These are phyloP conservation scores for Charanyca ferruginea DNA, from an alignment of 2,888 invertebrate species.

Conservation along the genomic window DNA sequence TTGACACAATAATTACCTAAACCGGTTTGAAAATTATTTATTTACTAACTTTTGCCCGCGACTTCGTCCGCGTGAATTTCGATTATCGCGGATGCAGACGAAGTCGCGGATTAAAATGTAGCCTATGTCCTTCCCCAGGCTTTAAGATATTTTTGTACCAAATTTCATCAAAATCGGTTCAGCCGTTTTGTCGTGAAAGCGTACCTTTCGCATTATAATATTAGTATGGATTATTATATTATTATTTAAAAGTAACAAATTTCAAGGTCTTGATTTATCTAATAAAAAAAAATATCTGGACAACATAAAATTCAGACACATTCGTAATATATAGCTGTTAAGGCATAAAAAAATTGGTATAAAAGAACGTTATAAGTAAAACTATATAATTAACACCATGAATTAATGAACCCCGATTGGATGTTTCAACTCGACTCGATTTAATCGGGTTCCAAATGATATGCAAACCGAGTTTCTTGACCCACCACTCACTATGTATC, in stretches of 20 bases:
- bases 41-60: too few relatives aligned
- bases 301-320: constrained; percentile 15
- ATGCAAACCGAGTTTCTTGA: constrained; percentile 79
- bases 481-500: constrained; percentile 65
- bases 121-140: too few relatives aligned
- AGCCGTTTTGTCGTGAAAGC: too few relatives aligned
- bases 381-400: constrained; percentile 55
- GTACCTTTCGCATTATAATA: too few relatives aligned
- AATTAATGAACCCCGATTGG: constrained; percentile 51
- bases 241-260: not conserved
- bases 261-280: not conserved
- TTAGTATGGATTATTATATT: too few relatives aligned
- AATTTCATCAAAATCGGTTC: too few relatives aligned
- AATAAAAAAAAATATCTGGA: constrained; percentile 12
- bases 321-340: not conserved
- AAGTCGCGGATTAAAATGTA: too few relatives aligned
- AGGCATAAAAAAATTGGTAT: constrained; percentile 10
- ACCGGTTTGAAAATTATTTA: too few relatives aligned
- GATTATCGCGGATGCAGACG: too few relatives aligned
- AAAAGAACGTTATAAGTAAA: constrained; percentile 30
- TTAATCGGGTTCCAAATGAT: constrained; percentile 76
- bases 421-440: constrained; percentile 65
- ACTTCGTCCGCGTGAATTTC: too few relatives aligned
- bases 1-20: not conserved
- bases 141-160: too few relatives aligned